phyloP scores from a whole-genome alignment of 2,888 invertebrate genomes.

The Heteromyza rotundicornis region DNA sequence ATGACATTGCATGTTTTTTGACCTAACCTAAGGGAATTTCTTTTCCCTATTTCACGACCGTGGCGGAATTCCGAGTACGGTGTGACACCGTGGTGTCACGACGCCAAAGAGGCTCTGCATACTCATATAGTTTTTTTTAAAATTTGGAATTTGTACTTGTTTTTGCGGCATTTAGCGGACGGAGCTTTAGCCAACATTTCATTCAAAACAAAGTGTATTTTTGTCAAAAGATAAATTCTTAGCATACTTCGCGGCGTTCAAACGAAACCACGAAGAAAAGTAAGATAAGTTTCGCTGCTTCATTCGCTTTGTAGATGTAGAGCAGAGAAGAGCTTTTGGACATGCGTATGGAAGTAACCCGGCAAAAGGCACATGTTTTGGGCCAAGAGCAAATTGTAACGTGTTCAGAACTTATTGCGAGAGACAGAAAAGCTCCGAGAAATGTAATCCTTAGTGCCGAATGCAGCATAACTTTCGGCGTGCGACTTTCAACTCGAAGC shows the following conservation, averaged over 20 bases:
- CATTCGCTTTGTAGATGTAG: not conserved
- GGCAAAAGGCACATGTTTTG: constrained; percentile 31
- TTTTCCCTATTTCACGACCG: too few relatives aligned
- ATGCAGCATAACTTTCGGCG: constrained; percentile 33
- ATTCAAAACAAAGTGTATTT: constrained; percentile 8
- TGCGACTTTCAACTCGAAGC: not conserved
- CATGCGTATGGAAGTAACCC: constrained; percentile 27
- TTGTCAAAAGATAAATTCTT: constrained; percentile 25
- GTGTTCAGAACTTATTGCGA: too few relatives aligned
- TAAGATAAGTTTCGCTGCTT: constrained; percentile 11
- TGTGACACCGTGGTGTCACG: not conserved
- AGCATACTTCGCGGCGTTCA: constrained; percentile 24
- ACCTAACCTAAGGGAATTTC: constrained; percentile 25
- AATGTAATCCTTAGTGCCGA: too few relatives aligned
- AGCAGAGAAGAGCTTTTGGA: constrained; percentile 17
- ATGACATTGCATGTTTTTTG: constrained; percentile 22
- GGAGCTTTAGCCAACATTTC: constrained; percentile 12
- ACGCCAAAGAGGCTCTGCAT: not conserved
- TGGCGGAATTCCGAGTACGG: too few relatives aligned
- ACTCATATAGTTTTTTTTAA: too few relatives aligned
- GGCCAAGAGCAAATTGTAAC: not conserved
- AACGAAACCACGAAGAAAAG: not conserved
- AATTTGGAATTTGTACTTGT: too few relatives aligned
- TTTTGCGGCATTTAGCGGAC: not conserved
- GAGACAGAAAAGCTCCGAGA: too few relatives aligned